Percentiles rank a stretch among this genome's conserved stretches.
These are phyloP conservation scores for Scaptomyza cyrtandrae DNA, from an alignment of 2,888 invertebrate genomes.

Conservation along the genomic window DNA sequence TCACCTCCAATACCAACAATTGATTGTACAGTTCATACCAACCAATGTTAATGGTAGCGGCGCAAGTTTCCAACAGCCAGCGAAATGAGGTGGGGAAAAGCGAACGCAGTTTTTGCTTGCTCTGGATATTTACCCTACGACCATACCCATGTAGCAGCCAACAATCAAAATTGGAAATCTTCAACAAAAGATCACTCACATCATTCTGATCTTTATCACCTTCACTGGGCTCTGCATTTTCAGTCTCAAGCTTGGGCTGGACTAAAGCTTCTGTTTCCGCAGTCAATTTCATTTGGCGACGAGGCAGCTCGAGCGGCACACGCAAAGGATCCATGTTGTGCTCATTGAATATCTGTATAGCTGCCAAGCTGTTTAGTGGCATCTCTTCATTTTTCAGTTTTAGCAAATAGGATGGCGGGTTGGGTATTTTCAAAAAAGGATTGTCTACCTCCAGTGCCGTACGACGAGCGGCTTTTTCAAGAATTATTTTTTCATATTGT, in stretches of 20 bases:
- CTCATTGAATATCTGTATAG: slow-evolving; percentile 72
- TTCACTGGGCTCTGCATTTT: not conserved
- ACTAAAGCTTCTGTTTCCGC: not conserved
- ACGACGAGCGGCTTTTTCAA: slow-evolving; percentile 18
- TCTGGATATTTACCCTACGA: slow-evolving; percentile 38
- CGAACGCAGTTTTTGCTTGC: slow-evolving; percentile 64
- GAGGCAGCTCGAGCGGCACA: slow-evolving; percentile 61
- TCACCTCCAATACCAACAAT: slow-evolving; percentile 79
- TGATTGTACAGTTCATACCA: slow-evolving; percentile 81
- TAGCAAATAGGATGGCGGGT: slow-evolving; percentile 37
- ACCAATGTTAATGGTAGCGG: slow-evolving; percentile 77
- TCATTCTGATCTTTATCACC: not conserved
- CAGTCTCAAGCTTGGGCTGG: slow-evolving; percentile 8
- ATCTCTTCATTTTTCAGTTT: slow-evolving; percentile 41
- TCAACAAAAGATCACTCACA: slow-evolving; percentile 43
- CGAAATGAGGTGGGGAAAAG: slow-evolving; percentile 80
- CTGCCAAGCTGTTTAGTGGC: slow-evolving; percentile 42
- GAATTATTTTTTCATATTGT: slow-evolving; percentile 36
- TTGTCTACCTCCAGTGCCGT: slow-evolving; percentile 35
- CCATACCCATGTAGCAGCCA: slow-evolving; percentile 78
- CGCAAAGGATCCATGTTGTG: slow-evolving; percentile 77
- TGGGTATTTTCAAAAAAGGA: slow-evolving; percentile 42
- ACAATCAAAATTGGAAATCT: slow-evolving; percentile 82
- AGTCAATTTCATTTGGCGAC: slow-evolving; percentile 62
- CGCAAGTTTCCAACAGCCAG: slow-evolving; percentile 83